Evolutionary conservation across 2,888 invertebrate genomes (phyloP).

Genomic region (Taenaris catops): DNA sequence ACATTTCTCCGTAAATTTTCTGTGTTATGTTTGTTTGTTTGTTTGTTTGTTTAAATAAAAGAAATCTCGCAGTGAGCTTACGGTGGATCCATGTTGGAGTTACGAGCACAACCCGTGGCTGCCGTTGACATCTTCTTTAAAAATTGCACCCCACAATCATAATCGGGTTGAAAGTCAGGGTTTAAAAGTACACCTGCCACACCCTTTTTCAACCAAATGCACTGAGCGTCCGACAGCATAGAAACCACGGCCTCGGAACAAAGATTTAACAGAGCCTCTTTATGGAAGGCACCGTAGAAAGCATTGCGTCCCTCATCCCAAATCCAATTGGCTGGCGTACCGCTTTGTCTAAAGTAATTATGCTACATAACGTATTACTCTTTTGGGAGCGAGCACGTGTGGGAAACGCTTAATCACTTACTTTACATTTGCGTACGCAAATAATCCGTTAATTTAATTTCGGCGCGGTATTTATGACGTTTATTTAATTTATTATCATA

Average conservation of each 20-base stretch:
- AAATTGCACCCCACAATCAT: slow-evolving; percentile 43
- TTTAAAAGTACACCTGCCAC: slow-evolving; percentile 49
- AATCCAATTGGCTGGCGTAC: slow-evolving; percentile 63
- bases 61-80: slow-evolving; percentile 38
- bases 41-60: not conserved
- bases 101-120: slow-evolving; percentile 49
- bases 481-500: slow-evolving; percentile 75
- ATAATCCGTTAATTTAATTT: slow-evolving; percentile 75
- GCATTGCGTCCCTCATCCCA: slow-evolving; percentile 61
- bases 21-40: too few species aligned
- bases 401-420: slow-evolving; percentile 75
- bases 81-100: slow-evolving; percentile 48
- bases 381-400: slow-evolving; percentile 72
- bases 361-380: slow-evolving; percentile 74
- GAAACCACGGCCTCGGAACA: slow-evolving; percentile 48
- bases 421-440: slow-evolving; percentile 73
- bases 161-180: slow-evolving; percentile 43
- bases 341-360: slow-evolving; percentile 75
- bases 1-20: too few species aligned
- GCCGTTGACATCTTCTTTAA: slow-evolving; percentile 47
- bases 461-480: slow-evolving; percentile 66
- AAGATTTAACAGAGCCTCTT: slow-evolving; percentile 50
- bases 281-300: slow-evolving; percentile 69
- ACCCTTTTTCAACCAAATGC: slow-evolving; percentile 56
- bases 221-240: slow-evolving; percentile 47